These are phyloP conservation scores for Pogonomyrmex californicus DNA, from an alignment of 1,140 invertebrate species.

Conservation along the genomic window DNA sequence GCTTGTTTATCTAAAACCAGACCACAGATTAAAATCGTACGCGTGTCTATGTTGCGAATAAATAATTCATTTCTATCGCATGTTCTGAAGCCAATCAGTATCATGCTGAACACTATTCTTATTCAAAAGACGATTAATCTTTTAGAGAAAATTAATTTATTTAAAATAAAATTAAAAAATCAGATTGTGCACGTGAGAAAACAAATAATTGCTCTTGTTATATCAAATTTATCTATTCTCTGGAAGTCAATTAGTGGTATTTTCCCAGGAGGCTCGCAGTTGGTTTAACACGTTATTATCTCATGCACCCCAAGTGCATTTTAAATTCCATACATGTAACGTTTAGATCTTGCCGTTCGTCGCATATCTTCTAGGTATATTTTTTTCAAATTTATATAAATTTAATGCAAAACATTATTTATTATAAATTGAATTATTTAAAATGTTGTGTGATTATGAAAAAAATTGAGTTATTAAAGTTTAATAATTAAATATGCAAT, in stretches of 20 bases:
- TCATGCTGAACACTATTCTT: neutral
- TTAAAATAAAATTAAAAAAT: neutral
- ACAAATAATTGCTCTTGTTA: neutral
- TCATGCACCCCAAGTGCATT: neutral
- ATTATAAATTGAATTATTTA: neutral
- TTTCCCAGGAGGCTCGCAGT: neutral
- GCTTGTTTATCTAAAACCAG: constrained; percentile 40
- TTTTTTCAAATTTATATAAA: constrained; percentile 2
- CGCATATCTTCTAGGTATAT: neutral
- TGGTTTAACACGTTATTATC: constrained; percentile 1
- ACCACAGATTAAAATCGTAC: constrained; percentile 26
- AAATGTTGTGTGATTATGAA: neutral
- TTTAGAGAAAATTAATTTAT: constrained; percentile 16
- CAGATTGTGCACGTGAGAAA: neutral
- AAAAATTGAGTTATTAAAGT: neutral
- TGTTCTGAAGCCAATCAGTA: neutral
- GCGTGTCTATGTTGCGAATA: constrained; percentile 5
- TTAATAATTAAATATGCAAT: neutral
- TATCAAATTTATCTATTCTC: constrained; percentile 26
- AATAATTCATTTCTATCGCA: constrained; percentile 14
- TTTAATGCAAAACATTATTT: neutral
- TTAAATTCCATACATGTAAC: constrained; percentile 8
- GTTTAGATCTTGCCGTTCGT: neutral
- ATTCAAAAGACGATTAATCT: neutral
- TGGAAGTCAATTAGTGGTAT: constrained; percentile 30